Conservation (phyloP, 1,140 invertebrate species). For the Pseudachorutes palmiensis region DNA sequence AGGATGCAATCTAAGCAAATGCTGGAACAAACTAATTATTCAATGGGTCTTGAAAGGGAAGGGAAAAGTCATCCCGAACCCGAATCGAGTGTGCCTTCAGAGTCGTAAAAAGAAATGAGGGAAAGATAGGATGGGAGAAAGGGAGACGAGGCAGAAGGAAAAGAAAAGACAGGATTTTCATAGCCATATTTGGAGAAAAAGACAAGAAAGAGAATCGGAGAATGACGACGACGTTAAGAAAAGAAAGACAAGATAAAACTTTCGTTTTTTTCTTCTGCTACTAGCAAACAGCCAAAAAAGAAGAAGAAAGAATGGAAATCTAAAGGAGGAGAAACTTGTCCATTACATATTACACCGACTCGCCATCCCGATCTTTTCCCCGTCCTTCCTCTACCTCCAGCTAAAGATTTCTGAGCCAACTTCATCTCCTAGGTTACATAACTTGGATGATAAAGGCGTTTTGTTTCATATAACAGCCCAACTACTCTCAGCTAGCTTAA, state of each 20-base stretch:
- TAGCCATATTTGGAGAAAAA: constrained; percentile 3
- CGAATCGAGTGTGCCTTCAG: no score
- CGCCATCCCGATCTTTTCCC: constrained; percentile 3
- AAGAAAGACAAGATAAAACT: constrained; percentile 11
- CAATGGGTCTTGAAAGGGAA: no score
- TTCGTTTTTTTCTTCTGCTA: background rate
- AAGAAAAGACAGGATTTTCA: background rate
- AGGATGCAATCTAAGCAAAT: no score
- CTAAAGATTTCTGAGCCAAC: background rate
- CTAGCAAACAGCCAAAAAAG: background rate
- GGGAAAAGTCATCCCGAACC: no score
- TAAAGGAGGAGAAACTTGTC: background rate
- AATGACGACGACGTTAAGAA: constrained; percentile 6
- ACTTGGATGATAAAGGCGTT: background rate
- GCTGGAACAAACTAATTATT: no score
- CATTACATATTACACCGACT: background rate
- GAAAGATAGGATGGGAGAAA: background rate
- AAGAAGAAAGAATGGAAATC: constrained; percentile 6
- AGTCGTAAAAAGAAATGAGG: background rate
- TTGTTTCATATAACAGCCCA: background rate
- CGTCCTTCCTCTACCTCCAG: background rate
- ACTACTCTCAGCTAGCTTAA: background rate
- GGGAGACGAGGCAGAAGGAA: background rate
- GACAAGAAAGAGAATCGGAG: constrained; percentile 2
- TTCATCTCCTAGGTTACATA: background rate